A percentile compares a stretch with the other conserved stretches of the same genome.
phyloP scores from a whole-genome alignment of 2,888 invertebrate species.

The Eupsilia transversa region DNA sequence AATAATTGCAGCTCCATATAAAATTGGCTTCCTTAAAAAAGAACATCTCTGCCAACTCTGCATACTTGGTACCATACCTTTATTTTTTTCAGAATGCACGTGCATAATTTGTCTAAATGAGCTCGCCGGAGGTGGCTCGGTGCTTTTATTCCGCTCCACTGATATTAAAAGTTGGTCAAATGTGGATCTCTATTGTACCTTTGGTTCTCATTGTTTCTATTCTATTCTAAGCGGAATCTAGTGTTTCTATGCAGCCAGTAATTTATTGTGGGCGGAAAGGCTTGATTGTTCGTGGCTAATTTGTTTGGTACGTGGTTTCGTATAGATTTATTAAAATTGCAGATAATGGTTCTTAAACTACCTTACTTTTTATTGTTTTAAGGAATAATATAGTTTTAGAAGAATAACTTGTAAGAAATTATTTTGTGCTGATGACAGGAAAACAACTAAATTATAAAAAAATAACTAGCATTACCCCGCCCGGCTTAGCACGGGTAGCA shows the following conservation, averaged over 20 bases:
- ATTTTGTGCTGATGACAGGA: background rate
- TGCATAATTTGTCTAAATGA: constrained; percentile 85
- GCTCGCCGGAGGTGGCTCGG: constrained; percentile 74
- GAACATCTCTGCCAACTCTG: constrained; percentile 30
- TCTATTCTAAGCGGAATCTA: constrained; percentile 68
- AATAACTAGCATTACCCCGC: no score
- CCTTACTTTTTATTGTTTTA: no score
- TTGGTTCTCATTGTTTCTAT: constrained; percentile 76
- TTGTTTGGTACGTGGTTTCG: constrained; percentile 40
- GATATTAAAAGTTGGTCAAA: constrained; percentile 86
- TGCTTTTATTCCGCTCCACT: constrained; percentile 78
- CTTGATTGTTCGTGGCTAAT: constrained; percentile 49
- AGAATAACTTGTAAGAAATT: background rate
- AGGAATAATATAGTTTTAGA: no score
- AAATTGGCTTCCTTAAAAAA: constrained; percentile 50
- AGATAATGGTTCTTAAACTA: background rate
- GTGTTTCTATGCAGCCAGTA: constrained; percentile 59
- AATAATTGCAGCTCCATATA: constrained; percentile 24
- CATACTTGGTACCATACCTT: constrained; percentile 43
- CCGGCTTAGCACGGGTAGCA: no score
- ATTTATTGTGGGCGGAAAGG: constrained; percentile 58
- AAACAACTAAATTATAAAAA: background rate
- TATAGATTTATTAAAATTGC: constrained; percentile 11
- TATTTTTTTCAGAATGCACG: constrained; percentile 76
- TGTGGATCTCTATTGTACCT: constrained; percentile 80